Evolutionary conservation across 2,888 invertebrate species (phyloP), one percentile per base, ranked within the genome.

Genomic region (Aspidapion aeneum): DNA sequence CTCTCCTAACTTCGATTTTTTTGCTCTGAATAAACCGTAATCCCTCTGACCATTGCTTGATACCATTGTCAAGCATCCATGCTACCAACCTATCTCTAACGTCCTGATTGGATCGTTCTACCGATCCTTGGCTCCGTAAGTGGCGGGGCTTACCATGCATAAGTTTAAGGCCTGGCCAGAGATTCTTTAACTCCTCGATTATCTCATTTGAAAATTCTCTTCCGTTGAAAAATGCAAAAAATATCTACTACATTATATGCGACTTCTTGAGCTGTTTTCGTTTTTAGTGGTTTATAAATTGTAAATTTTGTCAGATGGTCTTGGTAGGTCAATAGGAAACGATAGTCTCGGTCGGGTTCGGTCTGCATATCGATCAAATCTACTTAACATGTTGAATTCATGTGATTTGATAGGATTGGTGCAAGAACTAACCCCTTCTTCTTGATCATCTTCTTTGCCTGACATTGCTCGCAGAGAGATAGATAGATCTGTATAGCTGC

Each of bases 401-500:
- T 48, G 49, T 9, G 49, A 48, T 48, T 48, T 48, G 9, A 48
- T 48, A 12, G 9, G 9, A 48, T 48, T n/a, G n/a, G n/a, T n/a
- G n/a, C n/a, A n/a, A n/a, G n/a, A n/a, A n/a, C n/a, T n/a, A n/a
- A n/a, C 12, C 57, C 63, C 64, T n/a, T n/a, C n/a, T n/a, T n/a
- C n/a, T n/a, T n/a, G n/a, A n/a, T n/a, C n/a, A n/a, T n/a, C n/a
- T 65, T 69, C 58, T 62, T 50, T 63, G 54, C 60, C 60, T 61
- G 55, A 58, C 18, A 51, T 58, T 57, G 51, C 21, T 21, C 63
- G 48, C 50, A 61, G 55, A 58, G 61, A 60, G 61, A 61, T n/a
- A 61, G 7, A 57, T 61, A 58, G 58, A 61, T 61, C 61, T 61
- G 21, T 60, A 61, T 61, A 61, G 57, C 61, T 60, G 22, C 57